These are phyloP conservation scores for Eira barbara DNA, from an alignment of 2,113 vertebrate genomes.

Conservation along the genomic window DNA sequence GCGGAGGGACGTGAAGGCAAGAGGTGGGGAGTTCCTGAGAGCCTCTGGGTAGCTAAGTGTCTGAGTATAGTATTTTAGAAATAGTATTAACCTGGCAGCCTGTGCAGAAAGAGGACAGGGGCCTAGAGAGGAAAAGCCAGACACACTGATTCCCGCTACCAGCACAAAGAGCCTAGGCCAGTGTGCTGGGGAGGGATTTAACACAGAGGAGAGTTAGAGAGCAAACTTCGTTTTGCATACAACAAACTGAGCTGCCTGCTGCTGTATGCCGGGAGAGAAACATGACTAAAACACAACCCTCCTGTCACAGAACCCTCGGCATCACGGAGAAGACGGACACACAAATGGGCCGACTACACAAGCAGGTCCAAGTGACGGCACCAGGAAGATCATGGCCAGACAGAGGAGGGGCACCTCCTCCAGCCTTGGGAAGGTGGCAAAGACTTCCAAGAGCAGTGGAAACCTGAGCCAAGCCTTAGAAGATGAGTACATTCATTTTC, in stretches of 20 bases:
- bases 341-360: background rate
- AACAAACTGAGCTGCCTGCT: background rate
- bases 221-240: background rate
- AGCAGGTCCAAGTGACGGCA: background rate
- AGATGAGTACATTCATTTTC: background rate
- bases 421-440: background rate
- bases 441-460: background rate
- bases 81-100: background rate
- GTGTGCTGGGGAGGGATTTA: too few species aligned
- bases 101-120: background rate
- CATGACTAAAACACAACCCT: background rate
- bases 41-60: background rate
- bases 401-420: background rate
- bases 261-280: background rate
- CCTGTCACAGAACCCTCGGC: background rate
- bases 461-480: background rate
- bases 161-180: background rate
- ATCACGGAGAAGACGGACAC: background rate
- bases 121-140: background rate
- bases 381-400: background rate
- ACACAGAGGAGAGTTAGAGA: background rate
- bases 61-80: background rate
- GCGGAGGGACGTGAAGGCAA: background rate
- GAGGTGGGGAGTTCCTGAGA: background rate
- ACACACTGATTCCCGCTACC: rapidly evolving